Evolutionary conservation across 2,797 vertebrate species (phyloP).

Genomic region (Chrysocyon brachyurus): DNA sequence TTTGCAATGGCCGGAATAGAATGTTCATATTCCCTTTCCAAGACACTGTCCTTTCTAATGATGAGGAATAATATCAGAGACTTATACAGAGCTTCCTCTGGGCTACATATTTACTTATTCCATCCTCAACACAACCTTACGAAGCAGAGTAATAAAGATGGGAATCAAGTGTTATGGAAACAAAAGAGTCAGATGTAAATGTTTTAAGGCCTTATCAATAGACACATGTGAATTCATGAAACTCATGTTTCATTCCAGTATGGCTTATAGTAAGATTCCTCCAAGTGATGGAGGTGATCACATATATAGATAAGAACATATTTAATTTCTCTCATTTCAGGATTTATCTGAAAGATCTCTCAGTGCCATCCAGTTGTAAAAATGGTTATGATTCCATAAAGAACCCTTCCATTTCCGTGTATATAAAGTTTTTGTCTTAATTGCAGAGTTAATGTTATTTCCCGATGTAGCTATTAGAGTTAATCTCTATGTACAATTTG

Average conservation of each 20-base stretch:
- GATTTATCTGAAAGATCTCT: conserved; percentile 38
- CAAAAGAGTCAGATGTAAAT: conserved; percentile 32
- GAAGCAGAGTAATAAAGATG: conserved; percentile 30
- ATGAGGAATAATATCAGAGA: neutral
- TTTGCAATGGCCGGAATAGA: neutral
- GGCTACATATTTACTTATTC: conserved; percentile 7
- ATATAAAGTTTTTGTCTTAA: conserved; percentile 73
- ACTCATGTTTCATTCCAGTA: neutral
- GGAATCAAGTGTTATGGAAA: neutral
- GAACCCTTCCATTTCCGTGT: conserved; percentile 58
- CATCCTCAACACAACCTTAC: neutral
- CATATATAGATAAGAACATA: neutral
- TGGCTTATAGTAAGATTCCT: neutral
- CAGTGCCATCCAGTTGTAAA: conserved; percentile 25
- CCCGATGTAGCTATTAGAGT: conserved; percentile 70
- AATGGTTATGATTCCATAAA: conserved; percentile 62
- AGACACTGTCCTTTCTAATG: neutral
- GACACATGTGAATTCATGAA: neutral
- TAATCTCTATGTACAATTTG: conserved; percentile 78
- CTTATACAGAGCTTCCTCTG: neutral
- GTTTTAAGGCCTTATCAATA: conserved; percentile 3
- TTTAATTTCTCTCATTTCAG: conserved; percentile 51
- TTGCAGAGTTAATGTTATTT: conserved; percentile 79
- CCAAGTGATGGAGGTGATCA: neutral
- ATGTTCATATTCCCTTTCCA: neutral